Percentiles rank a stretch among this genome's conserved stretches.
These are phyloP conservation scores for Coregonus suidteri DNA, from an alignment of 2,797 vertebrate species.

Conservation along the genomic window DNA sequence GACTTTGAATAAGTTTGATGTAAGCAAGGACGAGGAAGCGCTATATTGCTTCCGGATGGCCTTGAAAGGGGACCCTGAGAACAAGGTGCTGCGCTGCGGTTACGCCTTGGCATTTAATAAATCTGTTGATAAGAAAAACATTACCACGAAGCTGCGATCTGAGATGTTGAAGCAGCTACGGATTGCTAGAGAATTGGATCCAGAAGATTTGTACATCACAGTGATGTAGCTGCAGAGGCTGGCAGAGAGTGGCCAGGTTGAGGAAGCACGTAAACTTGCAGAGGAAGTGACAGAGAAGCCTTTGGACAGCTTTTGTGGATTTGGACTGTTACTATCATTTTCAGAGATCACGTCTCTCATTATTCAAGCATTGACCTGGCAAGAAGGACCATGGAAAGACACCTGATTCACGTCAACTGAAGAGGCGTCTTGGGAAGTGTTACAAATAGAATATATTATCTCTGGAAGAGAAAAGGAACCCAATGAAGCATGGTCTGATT, in stretches of 20 bases:
- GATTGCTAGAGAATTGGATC: background rate
- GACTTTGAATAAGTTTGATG: background rate
- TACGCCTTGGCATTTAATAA: background rate
- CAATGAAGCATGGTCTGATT: too few species aligned
- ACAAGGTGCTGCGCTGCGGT: background rate
- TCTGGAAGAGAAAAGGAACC: too few species aligned
- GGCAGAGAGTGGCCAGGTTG: background rate
- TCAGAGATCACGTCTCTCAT: background rate
- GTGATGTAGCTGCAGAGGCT: background rate
- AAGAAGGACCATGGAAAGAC: background rate
- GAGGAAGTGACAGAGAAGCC: background rate
- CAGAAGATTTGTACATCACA: background rate
- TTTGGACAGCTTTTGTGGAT: background rate
- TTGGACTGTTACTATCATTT: background rate
- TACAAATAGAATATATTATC: too few species aligned
- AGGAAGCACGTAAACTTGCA: background rate
- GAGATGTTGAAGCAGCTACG: conserved; percentile 4
- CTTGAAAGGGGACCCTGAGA: background rate
- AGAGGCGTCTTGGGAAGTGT: background rate
- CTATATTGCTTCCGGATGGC: background rate
- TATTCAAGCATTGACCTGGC: conserved; percentile 1
- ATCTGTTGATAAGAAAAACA: background rate
- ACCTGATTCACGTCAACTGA: background rate
- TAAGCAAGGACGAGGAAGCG: background rate
- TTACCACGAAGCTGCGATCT: background rate